Conservation (phyloP, 2,797 vertebrate species). For the Fundulus diaphanus region DNA sequence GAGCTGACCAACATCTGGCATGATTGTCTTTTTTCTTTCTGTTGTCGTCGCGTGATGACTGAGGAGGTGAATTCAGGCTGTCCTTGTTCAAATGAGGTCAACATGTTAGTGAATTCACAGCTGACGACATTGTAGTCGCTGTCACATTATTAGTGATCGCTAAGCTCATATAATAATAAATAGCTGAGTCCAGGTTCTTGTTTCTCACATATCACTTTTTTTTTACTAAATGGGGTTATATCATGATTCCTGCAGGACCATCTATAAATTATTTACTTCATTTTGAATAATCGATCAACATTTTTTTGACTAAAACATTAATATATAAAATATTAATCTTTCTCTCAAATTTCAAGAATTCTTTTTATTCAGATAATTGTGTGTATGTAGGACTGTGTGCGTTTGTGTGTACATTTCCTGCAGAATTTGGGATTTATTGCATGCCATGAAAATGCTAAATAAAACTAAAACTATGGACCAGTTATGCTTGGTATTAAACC, state of each 20-base stretch:
- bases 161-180: not conserved
- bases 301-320: not conserved
- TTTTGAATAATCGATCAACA: no score
- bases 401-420: no score
- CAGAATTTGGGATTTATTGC: not conserved
- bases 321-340: no score
- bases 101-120: not conserved
- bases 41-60: constrained; percentile 27
- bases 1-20: constrained; percentile 61
- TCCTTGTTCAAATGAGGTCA: constrained; percentile 9
- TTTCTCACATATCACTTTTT: constrained; percentile 11
- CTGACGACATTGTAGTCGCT: not conserved
- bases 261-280: not conserved
- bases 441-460: not conserved
- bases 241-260: not conserved
- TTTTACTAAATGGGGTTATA: not conserved
- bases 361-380: no score
- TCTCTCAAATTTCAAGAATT: no score
- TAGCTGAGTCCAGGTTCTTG: not conserved
- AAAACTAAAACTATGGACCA: not conserved
- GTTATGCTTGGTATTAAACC: not conserved
- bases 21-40: constrained; percentile 9
- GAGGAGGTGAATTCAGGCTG: constrained; percentile 39
- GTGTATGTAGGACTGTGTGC: no score
- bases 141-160: not conserved